Conservation (phyloP, 2,797 vertebrate species). For the Gila robusta region DNA sequence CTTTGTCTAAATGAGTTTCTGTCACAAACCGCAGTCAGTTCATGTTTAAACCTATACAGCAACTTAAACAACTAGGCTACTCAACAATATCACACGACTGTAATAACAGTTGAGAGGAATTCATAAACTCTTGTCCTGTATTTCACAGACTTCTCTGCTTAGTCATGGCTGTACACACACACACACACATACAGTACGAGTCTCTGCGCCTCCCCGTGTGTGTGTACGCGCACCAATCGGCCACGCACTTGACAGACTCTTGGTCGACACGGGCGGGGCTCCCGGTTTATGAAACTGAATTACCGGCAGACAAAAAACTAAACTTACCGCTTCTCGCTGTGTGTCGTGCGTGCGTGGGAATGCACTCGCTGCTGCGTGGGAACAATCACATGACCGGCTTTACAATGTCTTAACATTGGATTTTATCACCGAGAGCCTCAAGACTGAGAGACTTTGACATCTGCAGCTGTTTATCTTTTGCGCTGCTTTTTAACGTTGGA, state of each 20-base stretch:
- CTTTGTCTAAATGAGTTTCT: background rate
- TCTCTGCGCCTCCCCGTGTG: constrained; percentile 31
- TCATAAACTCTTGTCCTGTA: background rate
- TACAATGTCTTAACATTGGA: constrained; percentile 56
- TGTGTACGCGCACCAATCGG: constrained; percentile 37
- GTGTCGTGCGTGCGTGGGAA: constrained; percentile 73
- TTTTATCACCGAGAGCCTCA: constrained; percentile 29
- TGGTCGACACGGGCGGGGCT: constrained; percentile 78
- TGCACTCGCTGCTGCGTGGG: constrained; percentile 70
- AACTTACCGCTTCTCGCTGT: constrained; percentile 70
- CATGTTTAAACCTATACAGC: background rate
- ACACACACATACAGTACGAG: constrained; percentile 5
- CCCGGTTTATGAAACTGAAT: constrained; percentile 71
- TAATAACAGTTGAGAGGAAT: background rate
- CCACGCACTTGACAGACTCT: constrained; percentile 46
- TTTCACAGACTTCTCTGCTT: constrained; percentile 66
- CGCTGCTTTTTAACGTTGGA: constrained; percentile 56
- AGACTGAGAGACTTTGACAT: constrained; percentile 19
- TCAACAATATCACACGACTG: background rate
- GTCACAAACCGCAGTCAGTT: background rate
- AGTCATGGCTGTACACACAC: constrained; percentile 70
- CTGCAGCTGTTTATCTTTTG: constrained; percentile 2
- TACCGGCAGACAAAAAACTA: constrained; percentile 74
- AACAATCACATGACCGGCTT: constrained; percentile 49
- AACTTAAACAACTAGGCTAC: background rate